Evolutionary conservation across 2,113 vertebrate genomes (phyloP).

Genomic region (Heteronetta atricapilla): DNA sequence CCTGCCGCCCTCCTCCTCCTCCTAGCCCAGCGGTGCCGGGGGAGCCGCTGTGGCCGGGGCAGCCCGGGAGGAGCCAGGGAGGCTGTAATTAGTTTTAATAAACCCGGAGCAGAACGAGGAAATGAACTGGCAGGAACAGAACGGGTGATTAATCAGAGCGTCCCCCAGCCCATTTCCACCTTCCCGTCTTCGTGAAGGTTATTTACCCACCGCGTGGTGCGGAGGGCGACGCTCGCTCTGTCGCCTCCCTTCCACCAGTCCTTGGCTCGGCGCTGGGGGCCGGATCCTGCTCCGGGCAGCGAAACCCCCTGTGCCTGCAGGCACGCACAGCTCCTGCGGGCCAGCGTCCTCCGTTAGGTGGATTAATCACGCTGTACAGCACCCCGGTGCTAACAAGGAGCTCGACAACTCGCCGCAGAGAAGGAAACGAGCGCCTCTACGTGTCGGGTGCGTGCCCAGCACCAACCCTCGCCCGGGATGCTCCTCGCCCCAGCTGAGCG

Average conservation of each 20-base stretch:
- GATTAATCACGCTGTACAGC: constrained; percentile 75
- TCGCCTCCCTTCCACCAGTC: neutral
- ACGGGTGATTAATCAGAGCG: constrained; percentile 69
- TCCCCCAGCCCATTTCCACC: constrained; percentile 50
- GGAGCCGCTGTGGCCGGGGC: rapidly evolving
- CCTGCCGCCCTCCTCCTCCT: neutral
- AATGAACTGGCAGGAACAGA: constrained; percentile 64
- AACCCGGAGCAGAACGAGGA: constrained; percentile 56
- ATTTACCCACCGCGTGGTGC: constrained; percentile 60
- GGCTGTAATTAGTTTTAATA: constrained; percentile 63
- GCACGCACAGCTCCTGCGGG: neutral
- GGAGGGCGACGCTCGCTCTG: neutral
- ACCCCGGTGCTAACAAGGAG: constrained; percentile 59
- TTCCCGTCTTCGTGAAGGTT: constrained; percentile 65
- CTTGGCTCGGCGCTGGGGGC: neutral
- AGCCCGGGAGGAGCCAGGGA: neutral
- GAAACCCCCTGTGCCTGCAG: neutral
- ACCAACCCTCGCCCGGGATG: neutral
- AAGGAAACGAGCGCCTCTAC: constrained; percentile 50
- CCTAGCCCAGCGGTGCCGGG: rapidly evolving
- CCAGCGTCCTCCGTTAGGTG: constrained; percentile 37
- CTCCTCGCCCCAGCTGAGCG: rapidly evolving
- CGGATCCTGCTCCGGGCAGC: neutral
- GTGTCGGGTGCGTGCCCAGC: neutral
- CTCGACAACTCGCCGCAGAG: constrained; percentile 45